A percentile compares a stretch with the other conserved stretches of the same genome.
These are phyloP conservation scores for Epirrita christyi DNA, from an alignment of 2,888 invertebrate genomes.

Conservation along the genomic window DNA sequence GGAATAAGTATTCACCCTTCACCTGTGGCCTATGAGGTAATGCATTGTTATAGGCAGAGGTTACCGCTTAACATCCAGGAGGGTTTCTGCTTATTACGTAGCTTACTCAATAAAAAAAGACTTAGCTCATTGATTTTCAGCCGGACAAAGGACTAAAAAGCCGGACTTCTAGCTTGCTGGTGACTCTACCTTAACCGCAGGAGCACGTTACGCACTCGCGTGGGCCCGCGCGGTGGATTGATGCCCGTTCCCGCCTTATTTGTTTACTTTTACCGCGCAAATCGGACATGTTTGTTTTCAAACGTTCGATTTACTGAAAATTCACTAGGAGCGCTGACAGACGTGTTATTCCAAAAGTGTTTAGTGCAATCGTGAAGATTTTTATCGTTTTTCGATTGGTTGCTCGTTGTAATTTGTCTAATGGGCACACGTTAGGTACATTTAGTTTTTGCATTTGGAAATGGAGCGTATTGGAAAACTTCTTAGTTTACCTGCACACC, in stretches of 20 bases:
- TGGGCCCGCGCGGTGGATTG: conserved; percentile 60
- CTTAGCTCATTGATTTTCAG: no score
- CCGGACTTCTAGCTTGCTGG: not conserved
- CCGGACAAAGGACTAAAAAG: not conserved
- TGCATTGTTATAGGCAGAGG: no score
- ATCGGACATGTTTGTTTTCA: conserved; percentile 70
- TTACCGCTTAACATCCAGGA: no score
- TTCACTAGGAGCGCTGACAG: conserved; percentile 74
- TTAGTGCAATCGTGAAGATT: conserved; percentile 31
- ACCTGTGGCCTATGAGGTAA: no score
- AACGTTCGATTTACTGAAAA: conserved; percentile 72
- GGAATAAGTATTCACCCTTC: no score
- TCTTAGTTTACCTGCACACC: conserved; percentile 18
- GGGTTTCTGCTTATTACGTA: no score
- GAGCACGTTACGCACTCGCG: conserved; percentile 60
- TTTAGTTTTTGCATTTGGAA: not conserved
- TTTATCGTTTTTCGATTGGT: conserved; percentile 24
- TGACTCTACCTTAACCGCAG: conserved; percentile 1
- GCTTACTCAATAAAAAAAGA: no score
- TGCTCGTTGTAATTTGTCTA: conserved; percentile 5
- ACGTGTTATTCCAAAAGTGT: conserved; percentile 54
- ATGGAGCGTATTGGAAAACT: not conserved
- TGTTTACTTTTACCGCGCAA: conserved; percentile 59
- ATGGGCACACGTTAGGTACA: no score
- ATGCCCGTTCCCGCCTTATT: conserved; percentile 60